Evolutionary conservation across 1,140 invertebrate species (phyloP), one percentile per base, ranked within the genome.

Genomic region (Nylanderia fulva): DNA sequence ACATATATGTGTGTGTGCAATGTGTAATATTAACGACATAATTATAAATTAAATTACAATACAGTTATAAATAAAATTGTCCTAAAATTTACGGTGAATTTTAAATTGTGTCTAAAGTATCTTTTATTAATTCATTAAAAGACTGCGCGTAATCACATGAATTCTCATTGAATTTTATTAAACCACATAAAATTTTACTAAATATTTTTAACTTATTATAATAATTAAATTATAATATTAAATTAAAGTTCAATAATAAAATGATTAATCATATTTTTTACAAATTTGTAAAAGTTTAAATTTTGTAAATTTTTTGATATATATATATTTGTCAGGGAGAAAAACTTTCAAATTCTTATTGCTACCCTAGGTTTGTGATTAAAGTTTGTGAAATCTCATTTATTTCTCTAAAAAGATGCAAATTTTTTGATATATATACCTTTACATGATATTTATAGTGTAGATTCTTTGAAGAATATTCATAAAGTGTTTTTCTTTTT

Each of bases 381-480:
- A 72, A 45, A 4, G 0, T 72, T 54, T 56, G 5, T 56, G 5
- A 56, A 72, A 36, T 72, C 2, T 71, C 33, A 54, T 52, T 52
- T 52, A 71, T 36, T 54, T 71, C 36, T 56, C 18, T n/a, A 1
- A 36, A 36, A 56, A 27, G 6, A 27, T 69, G 66, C 11, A 36
- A 36, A 36, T 71, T n/a, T 6, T 5, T 27, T 72, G n/a, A n/a
- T n/a, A n/a, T n/a, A n/a, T n/a, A n/a, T 27, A 8, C 15, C n/a
- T 72, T 72, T 36, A 72, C n/a, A 72, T 9, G 2, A 54, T 36
- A 71, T 71, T 36, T 29, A 56, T 72, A 56, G 27, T n/a, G 21
- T 11, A 56, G 29, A n/a, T 4, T 52, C 66, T 42, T 42, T 45
- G 18, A 33, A 33, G 18, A 33, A 71, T 54, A 54, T 52, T 7